These are phyloP conservation scores for Grus americana DNA, from an alignment of 2,113 vertebrate species.

Conservation along the genomic window DNA sequence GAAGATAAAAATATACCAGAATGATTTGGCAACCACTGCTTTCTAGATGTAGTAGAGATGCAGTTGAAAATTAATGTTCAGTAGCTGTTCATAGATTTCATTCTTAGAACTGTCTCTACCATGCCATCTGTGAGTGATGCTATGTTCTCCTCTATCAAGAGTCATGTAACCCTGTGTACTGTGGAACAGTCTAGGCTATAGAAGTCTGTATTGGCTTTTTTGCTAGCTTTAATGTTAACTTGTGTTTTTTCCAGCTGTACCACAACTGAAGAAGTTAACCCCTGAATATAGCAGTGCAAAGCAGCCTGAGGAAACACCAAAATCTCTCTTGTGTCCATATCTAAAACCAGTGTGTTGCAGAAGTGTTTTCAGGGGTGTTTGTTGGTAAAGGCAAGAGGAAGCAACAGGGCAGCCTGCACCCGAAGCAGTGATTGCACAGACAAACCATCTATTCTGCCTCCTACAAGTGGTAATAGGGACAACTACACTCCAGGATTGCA, in stretches of 20 bases:
- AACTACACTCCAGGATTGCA: background rate
- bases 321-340: background rate
- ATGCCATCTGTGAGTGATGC: background rate
- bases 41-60: background rate
- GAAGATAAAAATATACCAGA: conserved; percentile 21
- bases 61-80: conserved; percentile 18
- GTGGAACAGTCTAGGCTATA: background rate
- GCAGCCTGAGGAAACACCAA: background rate
- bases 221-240: background rate
- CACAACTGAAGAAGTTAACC: background rate
- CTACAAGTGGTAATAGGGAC: background rate
- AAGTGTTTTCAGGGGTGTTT: background rate
- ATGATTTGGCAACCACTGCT: conserved; percentile 4
- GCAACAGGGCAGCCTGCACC: background rate
- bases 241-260: background rate
- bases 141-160: background rate
- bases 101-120: background rate
- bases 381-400: background rate
- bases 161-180: background rate
- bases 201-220: background rate
- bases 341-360: background rate
- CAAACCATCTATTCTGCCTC: background rate
- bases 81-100: conserved; percentile 12
- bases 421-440: background rate
- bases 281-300: background rate